phyloP scores from a whole-genome alignment of 2,797 vertebrate species.

The Aphelocoma californica region DNA sequence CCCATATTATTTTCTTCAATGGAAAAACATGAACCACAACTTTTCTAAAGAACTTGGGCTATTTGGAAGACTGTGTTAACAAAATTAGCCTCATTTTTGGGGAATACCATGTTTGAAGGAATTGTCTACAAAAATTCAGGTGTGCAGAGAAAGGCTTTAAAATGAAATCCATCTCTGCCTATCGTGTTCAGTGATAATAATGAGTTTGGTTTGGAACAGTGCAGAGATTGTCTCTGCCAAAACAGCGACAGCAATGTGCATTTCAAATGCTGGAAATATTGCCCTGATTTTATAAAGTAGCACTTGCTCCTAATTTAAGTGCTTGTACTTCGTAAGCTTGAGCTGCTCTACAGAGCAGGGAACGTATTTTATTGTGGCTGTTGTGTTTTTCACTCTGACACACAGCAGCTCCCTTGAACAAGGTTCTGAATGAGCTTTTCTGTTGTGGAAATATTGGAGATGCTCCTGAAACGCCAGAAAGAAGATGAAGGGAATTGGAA shows the following conservation, averaged over 20 bases:
- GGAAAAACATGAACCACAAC: neutral
- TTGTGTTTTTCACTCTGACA: neutral
- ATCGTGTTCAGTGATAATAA: fast-evolving
- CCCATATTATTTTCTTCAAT: neutral
- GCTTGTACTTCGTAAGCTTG: neutral
- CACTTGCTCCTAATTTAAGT: neutral
- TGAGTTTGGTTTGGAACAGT: neutral
- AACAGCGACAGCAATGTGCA: neutral
- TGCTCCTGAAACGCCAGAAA: neutral
- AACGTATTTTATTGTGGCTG: neutral
- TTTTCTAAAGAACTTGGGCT: neutral
- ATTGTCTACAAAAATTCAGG: neutral
- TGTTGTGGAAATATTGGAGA: neutral
- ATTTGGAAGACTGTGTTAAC: neutral
- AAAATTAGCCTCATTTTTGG: neutral
- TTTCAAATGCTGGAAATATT: neutral
- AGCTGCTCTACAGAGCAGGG: neutral
- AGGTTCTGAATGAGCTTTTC: neutral
- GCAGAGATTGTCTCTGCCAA: neutral
- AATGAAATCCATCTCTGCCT: too few relatives aligned
- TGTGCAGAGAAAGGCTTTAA: neutral
- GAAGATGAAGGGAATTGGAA: neutral
- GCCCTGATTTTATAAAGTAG: neutral
- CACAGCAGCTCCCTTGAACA: neutral
- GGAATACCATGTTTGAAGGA: neutral